Percentiles rank a stretch among this genome's conserved stretches.
Conservation (phyloP, 2,797 vertebrate species). For the Petrocephalus sullivani region DNA sequence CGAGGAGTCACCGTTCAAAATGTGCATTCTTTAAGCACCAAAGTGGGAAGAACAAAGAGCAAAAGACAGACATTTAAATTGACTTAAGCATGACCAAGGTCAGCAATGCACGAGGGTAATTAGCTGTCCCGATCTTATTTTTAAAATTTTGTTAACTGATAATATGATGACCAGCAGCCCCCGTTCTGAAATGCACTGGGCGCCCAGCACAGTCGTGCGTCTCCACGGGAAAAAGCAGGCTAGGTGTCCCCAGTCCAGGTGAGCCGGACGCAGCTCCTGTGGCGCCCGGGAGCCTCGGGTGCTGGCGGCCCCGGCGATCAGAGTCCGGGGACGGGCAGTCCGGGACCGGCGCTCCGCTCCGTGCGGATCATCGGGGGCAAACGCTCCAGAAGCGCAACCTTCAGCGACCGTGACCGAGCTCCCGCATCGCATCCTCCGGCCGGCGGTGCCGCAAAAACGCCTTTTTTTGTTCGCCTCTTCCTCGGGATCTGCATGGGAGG, state of each 20-base stretch:
- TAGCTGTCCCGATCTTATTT: neutral
- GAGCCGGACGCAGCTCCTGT: neutral
- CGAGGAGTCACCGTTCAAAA: conserved; percentile 59
- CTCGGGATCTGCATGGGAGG: neutral
- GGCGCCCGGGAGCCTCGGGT: neutral
- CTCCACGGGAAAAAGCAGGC: neutral
- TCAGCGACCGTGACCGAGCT: neutral
- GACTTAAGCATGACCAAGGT: neutral
- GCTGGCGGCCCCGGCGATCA: neutral
- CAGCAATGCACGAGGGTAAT: neutral
- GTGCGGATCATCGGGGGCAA: neutral
- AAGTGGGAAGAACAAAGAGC: conserved; percentile 7
- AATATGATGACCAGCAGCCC: neutral
- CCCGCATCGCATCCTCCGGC: neutral
- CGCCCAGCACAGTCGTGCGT: neutral
- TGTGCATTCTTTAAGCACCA: conserved; percentile 60
- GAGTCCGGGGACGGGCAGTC: neutral
- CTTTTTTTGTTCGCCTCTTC: neutral
- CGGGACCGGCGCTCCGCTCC: neutral
- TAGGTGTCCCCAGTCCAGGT: neutral
- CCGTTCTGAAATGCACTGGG: neutral
- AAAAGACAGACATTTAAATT: neutral
- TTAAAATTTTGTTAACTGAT: neutral
- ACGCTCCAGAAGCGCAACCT: neutral
- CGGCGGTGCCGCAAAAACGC: neutral